Evolutionary conservation across 2,113 vertebrate species (phyloP).

Genomic region (Neoarius graeffei): DNA sequence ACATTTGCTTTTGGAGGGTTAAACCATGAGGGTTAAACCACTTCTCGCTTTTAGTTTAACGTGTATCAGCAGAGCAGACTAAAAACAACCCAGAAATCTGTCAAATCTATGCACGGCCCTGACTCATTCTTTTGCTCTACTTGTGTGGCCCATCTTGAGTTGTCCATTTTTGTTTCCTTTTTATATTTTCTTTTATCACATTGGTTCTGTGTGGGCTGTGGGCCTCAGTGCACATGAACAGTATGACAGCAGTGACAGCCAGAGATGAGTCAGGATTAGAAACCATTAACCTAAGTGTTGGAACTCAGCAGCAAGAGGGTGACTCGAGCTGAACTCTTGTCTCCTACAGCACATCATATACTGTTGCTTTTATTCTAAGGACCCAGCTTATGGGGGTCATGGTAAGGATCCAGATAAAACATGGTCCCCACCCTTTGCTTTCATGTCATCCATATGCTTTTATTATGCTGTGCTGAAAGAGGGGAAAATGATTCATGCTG

Average conservation of each 20-base stretch:
- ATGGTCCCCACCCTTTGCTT: slow-evolving; percentile 34
- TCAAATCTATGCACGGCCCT: neutral
- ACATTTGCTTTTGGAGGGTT: neutral
- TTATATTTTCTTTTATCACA: slow-evolving; percentile 14
- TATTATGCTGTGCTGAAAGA: slow-evolving; percentile 57
- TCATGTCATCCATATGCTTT: slow-evolving; percentile 65
- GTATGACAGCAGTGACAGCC: slow-evolving; percentile 39
- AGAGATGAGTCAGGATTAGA: slow-evolving; percentile 46
- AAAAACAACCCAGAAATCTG: slow-evolving; percentile 20
- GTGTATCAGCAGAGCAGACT: slow-evolving; percentile 38
- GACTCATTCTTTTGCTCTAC: slow-evolving; percentile 36
- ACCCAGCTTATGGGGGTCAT: slow-evolving; percentile 49
- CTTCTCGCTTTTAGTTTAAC: slow-evolving; percentile 20
- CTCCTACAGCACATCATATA: slow-evolving; percentile 7
- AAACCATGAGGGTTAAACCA: slow-evolving; percentile 1
- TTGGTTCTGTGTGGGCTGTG: slow-evolving; percentile 30
- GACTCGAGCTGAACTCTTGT: slow-evolving; percentile 31
- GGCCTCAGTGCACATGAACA: slow-evolving; percentile 41
- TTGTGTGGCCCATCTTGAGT: slow-evolving; percentile 43
- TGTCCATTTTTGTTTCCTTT: slow-evolving; percentile 14
- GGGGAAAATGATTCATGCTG: slow-evolving; percentile 69
- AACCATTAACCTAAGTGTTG: slow-evolving; percentile 30
- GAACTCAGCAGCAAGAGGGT: slow-evolving; percentile 28
- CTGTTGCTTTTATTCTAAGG: slow-evolving; percentile 36
- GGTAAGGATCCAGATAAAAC: slow-evolving; percentile 57